phyloP scores from a whole-genome alignment of 92 coral and sea anemone species.

The Porites cylindrica region DNA sequence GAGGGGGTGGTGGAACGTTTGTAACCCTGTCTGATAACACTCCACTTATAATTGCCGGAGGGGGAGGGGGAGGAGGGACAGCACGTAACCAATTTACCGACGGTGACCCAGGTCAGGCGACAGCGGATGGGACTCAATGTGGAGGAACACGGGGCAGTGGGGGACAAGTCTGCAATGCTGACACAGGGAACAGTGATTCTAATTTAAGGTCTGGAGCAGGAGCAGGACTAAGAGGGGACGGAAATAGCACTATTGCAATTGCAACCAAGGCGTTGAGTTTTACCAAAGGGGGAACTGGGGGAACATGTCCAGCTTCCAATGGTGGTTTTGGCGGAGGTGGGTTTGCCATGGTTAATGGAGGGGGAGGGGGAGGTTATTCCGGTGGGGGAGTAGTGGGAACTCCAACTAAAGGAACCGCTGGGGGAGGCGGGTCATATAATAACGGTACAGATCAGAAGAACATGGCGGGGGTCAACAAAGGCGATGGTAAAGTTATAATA shows the following conservation, averaged over 20 bases:
- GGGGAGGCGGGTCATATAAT: slow-evolving; percentile 74
- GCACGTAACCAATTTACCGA: slow-evolving; percentile 27
- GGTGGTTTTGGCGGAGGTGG: slow-evolving; percentile 77
- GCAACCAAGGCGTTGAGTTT: slow-evolving; percentile 30
- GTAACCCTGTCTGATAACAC: slow-evolving; percentile 52
- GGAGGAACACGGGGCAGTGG: slow-evolving; percentile 76
- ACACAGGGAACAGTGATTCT: slow-evolving; percentile 8
- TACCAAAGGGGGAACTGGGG: slow-evolving; percentile 71
- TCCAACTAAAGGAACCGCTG: slow-evolving; percentile 55
- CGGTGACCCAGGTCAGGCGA: slow-evolving; percentile 90
- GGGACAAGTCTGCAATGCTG: slow-evolving; percentile 63
- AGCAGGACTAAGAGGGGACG: slow-evolving; percentile 50
- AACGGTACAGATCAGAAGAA: slow-evolving; percentile 19
- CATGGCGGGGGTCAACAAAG: slow-evolving; percentile 23
- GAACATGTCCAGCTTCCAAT: neutral
- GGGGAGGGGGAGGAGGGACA: slow-evolving; percentile 94
- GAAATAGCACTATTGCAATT: too few relatives aligned
- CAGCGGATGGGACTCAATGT: slow-evolving; percentile 76
- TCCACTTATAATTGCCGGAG: slow-evolving; percentile 87
- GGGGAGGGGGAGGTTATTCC: slow-evolving; percentile 83
- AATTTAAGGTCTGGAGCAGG: slow-evolving; percentile 42
- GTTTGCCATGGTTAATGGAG: slow-evolving; percentile 10
- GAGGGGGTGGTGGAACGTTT: slow-evolving; percentile 96
- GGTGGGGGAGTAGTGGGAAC: slow-evolving; percentile 28
- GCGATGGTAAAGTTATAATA: slow-evolving; percentile 22